Evolutionary conservation across 2,888 invertebrate species (phyloP), one percentile per base, ranked within the genome.

Genomic region (Polia nebulosa): DNA sequence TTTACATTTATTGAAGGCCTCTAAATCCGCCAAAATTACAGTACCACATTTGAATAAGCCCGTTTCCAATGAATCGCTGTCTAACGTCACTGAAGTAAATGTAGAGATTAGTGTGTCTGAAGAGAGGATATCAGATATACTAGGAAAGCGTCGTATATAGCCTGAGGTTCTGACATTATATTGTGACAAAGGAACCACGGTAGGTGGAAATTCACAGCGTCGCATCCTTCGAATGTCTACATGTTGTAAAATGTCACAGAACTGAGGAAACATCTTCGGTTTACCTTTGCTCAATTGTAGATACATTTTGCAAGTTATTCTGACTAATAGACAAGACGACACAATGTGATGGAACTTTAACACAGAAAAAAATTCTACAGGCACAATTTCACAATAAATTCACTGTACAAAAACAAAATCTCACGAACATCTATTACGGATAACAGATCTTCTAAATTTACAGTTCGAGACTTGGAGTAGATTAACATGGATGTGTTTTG

Each of bases 361-460:
- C 22, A 22, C 25, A 15, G n/a, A 2, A 3, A 53, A 57, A 41
- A 36, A 25, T 29, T 25, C 56, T 17, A 17, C 20, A 52, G 60
- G 55, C 66, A 55, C 61, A 20, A 72, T 63, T 60, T 63, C 41
- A 73, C 47, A 78, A 53, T 69, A 55, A 61, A 78, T 47, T 58
- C 47, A 39, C 56, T 34, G 66, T 76, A 83, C 78, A 87, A 80
- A 81, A 80, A 85, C 77, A 78, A 88, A 89, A 89, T 91, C 93
- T 91, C 91, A 91, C 90, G 89, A 88, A 88, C 89, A 90, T 89
- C 87, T 88, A 89, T 91, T 89, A 89, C 86, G 90, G 90, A 92
- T 92, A 92, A 93, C 89, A 76, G 71, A 80, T 81, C 81, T 77
- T 73, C 86, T 85, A 90, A 92, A 92, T 93, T 91, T 93, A 92